A percentile compares a stretch with the other conserved stretches of the same genome.
Conservation (phyloP, 2,113 vertebrate species). For the Caranx melampygus region DNA sequence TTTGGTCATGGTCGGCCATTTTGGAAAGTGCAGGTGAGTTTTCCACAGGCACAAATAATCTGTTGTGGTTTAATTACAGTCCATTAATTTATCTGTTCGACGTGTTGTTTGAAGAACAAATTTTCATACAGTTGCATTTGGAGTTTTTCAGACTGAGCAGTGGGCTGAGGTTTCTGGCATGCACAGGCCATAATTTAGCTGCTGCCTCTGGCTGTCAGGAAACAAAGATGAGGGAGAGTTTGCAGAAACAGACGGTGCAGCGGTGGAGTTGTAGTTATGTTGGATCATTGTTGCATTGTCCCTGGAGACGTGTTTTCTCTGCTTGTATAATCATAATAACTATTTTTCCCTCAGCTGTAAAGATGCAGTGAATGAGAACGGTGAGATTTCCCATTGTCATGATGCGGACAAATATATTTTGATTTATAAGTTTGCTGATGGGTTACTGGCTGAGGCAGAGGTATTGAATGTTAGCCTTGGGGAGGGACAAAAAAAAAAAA, state of each 20-base stretch:
- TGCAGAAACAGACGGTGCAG: background rate
- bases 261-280: background rate
- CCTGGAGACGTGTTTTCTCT: slow-evolving; percentile 23
- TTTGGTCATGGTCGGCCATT: slow-evolving; percentile 47
- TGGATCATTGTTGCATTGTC: background rate
- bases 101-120: slow-evolving; percentile 3
- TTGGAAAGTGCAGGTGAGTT: slow-evolving; percentile 36
- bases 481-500: no score
- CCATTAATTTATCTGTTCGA: slow-evolving; percentile 11
- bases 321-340: slow-evolving; percentile 47
- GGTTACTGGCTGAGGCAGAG: no score
- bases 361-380: slow-evolving; percentile 42
- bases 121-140: background rate
- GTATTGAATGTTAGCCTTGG: no score
- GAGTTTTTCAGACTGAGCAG: background rate
- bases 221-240: background rate
- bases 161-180: background rate
- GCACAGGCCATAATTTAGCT: slow-evolving; percentile 11
- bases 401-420: no score
- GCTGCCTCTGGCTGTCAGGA: background rate
- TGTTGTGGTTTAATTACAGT: slow-evolving; percentile 2
- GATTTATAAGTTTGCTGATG: no score
- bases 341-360: slow-evolving; percentile 18
- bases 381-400: background rate
- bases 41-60: slow-evolving; percentile 15